Percentiles rank a stretch among this genome's conserved stretches.
Conservation (phyloP, 2,888 invertebrate genomes). For the Eubasilissa splendida region DNA sequence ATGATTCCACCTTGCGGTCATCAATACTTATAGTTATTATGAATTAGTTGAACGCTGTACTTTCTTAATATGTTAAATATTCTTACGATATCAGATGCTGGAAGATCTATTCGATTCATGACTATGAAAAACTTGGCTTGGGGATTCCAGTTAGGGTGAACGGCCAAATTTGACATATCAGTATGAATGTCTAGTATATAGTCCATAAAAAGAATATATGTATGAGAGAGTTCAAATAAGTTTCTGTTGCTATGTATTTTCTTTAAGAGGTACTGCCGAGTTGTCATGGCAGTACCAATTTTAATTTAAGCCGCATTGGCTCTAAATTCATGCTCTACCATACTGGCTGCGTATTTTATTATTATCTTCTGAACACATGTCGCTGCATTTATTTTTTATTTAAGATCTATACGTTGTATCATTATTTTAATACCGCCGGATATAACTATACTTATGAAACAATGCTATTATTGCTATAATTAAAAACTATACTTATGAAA, state of each 20-base stretch:
- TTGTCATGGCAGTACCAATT: conserved; percentile 9
- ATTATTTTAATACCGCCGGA: too few relatives aligned
- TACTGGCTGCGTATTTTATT: conserved; percentile 32
- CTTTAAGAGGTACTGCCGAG: conserved; percentile 18
- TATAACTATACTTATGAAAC: too few relatives aligned
- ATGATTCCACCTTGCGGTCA: conserved; percentile 32
- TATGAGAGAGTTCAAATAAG: conserved; percentile 1
- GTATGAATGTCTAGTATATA: conserved; percentile 20
- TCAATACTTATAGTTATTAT: conserved; percentile 21
- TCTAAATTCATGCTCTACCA: background rate
- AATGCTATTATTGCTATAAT: too few relatives aligned
- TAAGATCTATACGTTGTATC: background rate
- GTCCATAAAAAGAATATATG: conserved; percentile 35
- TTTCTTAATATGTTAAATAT: conserved; percentile 41
- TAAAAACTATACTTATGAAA: too few relatives aligned
- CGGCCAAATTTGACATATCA: conserved; percentile 28
- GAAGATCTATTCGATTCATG: background rate
- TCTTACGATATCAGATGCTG: conserved; percentile 14
- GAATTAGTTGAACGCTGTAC: conserved; percentile 40
- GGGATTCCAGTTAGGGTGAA: conserved; percentile 45
- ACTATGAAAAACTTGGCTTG: conserved; percentile 41
- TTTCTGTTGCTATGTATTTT: background rate
- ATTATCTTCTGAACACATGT: conserved; percentile 39
- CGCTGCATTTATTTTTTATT: conserved; percentile 18
- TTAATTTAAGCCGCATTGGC: conserved; percentile 38